Evolutionary conservation across 2,797 vertebrate species (phyloP).

Genomic region (Girardinus metallicus): DNA sequence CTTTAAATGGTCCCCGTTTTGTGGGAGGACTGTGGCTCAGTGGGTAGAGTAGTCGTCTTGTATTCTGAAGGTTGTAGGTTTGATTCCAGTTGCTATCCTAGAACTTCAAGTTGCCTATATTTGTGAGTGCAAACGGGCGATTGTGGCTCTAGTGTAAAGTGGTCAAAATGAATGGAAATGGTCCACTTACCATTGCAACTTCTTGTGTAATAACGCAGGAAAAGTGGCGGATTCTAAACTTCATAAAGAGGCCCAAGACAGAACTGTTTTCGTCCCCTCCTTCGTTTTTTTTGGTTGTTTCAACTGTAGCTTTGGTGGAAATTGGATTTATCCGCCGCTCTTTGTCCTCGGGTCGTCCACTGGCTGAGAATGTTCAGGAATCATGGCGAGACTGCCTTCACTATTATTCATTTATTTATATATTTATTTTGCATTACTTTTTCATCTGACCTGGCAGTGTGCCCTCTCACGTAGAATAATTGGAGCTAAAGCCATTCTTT

Average conservation of each 20-base stretch:
- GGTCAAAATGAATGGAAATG: too few species aligned
- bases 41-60: too few species aligned
- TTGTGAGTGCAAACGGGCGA: too few species aligned
- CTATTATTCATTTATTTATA: slow-evolving; percentile 47
- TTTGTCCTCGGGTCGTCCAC: slow-evolving; percentile 18
- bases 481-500: slow-evolving; percentile 78
- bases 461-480: slow-evolving; percentile 81
- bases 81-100: too few species aligned
- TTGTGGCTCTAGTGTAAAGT: too few species aligned
- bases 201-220: slow-evolving; percentile 22
- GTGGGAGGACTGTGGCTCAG: too few species aligned
- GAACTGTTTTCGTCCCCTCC: slow-evolving; percentile 27
- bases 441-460: slow-evolving; percentile 79
- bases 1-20: too few species aligned
- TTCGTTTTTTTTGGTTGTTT: slow-evolving; percentile 6
- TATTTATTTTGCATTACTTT: slow-evolving; percentile 57
- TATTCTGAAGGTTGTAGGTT: too few species aligned
- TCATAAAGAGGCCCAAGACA: slow-evolving; percentile 50
- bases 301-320: slow-evolving; percentile 34
- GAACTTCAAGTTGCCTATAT: too few species aligned
- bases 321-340: slow-evolving; percentile 65
- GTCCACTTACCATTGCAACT: slow-evolving; percentile 16
- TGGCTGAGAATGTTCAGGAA: slow-evolving; percentile 16
- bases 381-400: slow-evolving; percentile 42
- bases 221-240: slow-evolving; percentile 62